phyloP scores from a whole-genome alignment of 1,140 invertebrate species.

The Temnothorax nylanderi region DNA sequence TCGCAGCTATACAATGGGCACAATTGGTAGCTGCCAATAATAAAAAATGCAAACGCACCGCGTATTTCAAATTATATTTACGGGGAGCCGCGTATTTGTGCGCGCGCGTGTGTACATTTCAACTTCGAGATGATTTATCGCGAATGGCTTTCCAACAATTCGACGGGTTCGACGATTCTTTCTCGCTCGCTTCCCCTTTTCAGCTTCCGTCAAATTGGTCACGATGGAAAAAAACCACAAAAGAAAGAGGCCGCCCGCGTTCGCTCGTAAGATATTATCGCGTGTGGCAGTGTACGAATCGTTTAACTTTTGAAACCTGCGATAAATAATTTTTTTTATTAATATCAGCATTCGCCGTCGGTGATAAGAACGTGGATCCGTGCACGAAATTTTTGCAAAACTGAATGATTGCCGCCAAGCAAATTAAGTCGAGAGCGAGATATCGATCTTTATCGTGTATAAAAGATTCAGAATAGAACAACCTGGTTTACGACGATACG shows the following conservation, averaged over 20 bases:
- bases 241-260: neutral
- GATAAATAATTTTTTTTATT: slow-evolving; percentile 16
- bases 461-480: slow-evolving; percentile 11
- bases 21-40: neutral
- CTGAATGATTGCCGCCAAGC: neutral
- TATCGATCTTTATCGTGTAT: slow-evolving; percentile 5
- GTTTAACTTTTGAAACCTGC: slow-evolving; percentile 18
- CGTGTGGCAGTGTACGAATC: neutral
- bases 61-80: slow-evolving; percentile 7
- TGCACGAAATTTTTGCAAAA: slow-evolving; percentile 4
- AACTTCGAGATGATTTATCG: slow-evolving; percentile 30
- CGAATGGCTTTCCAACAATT: slow-evolving; percentile 35
- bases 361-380: neutral
- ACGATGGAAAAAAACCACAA: neutral
- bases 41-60: slow-evolving; percentile 1
- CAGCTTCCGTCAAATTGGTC: slow-evolving; percentile 26
- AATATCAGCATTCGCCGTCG: neutral
- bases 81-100: neutral
- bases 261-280: slow-evolving; percentile 36
- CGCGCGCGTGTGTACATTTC: neutral
- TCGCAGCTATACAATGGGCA: neutral
- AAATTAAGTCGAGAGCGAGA: neutral
- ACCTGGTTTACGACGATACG: neutral
- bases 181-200: neutral
- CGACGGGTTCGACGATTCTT: neutral